Evolutionary conservation across 1,140 invertebrate genomes (phyloP).

Genomic region (Euwallacea fornicatus): DNA sequence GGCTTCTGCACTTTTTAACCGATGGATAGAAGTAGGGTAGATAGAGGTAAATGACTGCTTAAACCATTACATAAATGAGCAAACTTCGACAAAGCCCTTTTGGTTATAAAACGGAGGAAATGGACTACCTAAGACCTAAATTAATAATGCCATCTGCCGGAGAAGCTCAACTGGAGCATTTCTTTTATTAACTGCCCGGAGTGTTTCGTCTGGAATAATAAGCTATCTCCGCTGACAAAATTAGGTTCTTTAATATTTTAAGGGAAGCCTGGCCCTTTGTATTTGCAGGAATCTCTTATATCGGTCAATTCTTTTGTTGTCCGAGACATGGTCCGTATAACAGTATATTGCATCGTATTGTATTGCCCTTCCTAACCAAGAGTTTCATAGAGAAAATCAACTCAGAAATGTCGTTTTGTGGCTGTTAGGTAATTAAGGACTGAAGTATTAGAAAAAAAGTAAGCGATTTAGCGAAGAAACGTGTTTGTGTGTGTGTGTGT

Average conservation of each 20-base stretch:
- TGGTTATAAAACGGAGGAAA: background rate
- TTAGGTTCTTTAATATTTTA: conserved; percentile 19
- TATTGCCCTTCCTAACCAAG: too few relatives aligned
- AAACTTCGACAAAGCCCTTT: too few relatives aligned
- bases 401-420: too few relatives aligned
- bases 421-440: too few relatives aligned
- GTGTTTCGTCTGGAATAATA: conserved; percentile 18
- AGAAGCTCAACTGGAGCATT: conserved; percentile 2
- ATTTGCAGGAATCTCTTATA: conserved; percentile 2
- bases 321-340: background rate
- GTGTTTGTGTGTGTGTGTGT: too few relatives aligned
- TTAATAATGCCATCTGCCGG: conserved; percentile 6
- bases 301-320: conserved; percentile 1
- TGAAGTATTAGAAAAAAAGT: too few relatives aligned
- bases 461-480: too few relatives aligned
- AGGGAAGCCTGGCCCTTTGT: background rate
- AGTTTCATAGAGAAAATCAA: too few relatives aligned
- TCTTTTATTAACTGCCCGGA: conserved; percentile 21
- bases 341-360: too few relatives aligned
- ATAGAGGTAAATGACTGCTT: too few relatives aligned
- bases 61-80: too few relatives aligned
- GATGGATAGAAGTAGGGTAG: background rate
- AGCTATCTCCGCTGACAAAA: conserved; percentile 19
- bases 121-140: conserved; percentile 12
- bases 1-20: too few relatives aligned